Evolutionary conservation across 2,797 vertebrate species (phyloP).

Genomic region (Neoniphon sammara): DNA sequence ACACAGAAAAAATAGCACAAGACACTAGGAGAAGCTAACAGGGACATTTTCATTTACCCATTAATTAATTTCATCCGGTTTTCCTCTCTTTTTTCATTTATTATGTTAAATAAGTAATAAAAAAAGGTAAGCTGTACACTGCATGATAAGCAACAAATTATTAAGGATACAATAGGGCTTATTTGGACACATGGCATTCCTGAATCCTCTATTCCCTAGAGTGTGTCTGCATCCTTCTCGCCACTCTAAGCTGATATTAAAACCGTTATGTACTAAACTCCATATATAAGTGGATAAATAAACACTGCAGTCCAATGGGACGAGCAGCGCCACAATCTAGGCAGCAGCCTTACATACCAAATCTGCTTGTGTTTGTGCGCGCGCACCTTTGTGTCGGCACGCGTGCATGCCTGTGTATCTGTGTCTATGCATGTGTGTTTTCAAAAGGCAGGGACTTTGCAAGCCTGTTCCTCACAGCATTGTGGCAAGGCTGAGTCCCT

Average conservation of each 20-base stretch:
- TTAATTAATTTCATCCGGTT: slow-evolving; percentile 10
- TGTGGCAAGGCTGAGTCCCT: slow-evolving; percentile 75
- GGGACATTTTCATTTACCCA: slow-evolving; percentile 3
- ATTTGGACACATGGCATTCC: slow-evolving; percentile 61
- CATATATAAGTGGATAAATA: slow-evolving; percentile 82
- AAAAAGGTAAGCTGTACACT: slow-evolving; percentile 40
- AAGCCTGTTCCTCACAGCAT: slow-evolving; percentile 70
- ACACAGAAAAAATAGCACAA: not conserved
- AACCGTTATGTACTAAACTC: slow-evolving; percentile 79
- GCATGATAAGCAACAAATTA: slow-evolving; percentile 62
- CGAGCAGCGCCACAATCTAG: slow-evolving; percentile 63
- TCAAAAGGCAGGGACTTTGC: slow-evolving; percentile 72
- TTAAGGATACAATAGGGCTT: slow-evolving; percentile 62
- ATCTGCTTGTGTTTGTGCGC: slow-evolving; percentile 33
- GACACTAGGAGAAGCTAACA: slow-evolving; percentile 16
- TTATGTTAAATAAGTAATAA: slow-evolving; percentile 36
- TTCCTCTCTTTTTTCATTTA: slow-evolving; percentile 18
- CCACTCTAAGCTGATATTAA: slow-evolving; percentile 79
- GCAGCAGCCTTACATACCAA: slow-evolving; percentile 67
- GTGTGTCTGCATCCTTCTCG: slow-evolving; percentile 70
- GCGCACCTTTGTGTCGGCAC: slow-evolving; percentile 26
- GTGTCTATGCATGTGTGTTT: slow-evolving; percentile 52
- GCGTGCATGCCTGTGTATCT: slow-evolving; percentile 3
- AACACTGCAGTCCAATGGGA: slow-evolving; percentile 73
- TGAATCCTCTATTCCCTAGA: slow-evolving; percentile 50